Evolutionary conservation across 2,113 vertebrate genomes (phyloP).

Genomic region (Erinaceus europaeus): DNA sequence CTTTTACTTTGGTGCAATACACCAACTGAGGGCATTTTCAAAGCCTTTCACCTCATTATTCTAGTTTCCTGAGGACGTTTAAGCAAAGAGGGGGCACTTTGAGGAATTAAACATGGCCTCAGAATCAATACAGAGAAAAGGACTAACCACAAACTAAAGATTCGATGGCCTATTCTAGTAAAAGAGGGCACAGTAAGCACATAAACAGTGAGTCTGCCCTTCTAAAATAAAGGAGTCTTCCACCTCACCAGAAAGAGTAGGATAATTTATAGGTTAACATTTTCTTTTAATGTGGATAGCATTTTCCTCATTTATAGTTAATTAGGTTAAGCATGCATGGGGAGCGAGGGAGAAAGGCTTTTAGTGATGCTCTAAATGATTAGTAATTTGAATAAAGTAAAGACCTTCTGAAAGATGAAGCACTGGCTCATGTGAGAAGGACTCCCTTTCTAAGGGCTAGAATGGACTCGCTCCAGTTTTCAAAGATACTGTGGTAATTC

Average conservation of each 20-base stretch:
- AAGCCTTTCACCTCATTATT: not conserved
- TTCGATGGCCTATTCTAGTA: not conserved
- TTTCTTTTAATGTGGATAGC: slow-evolving; percentile 87
- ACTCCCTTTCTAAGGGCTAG: slow-evolving; percentile 68
- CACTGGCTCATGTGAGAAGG: slow-evolving; percentile 69
- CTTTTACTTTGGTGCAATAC: too few relatives aligned
- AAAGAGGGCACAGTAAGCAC: not conserved
- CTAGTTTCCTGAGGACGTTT: not conserved
- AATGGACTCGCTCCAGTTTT: slow-evolving; percentile 70
- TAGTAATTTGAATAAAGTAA: slow-evolving; percentile 85
- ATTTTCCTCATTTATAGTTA: slow-evolving; percentile 88
- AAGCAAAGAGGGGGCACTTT: not conserved
- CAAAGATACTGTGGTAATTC: slow-evolving; percentile 74
- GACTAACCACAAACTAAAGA: not conserved
- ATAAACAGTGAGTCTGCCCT: slow-evolving; percentile 19
- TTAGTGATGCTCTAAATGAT: slow-evolving; percentile 82
- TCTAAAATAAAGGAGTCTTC: slow-evolving; percentile 70
- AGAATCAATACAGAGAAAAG: not conserved
- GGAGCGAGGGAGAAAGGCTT: slow-evolving; percentile 83
- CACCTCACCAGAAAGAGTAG: slow-evolving; percentile 71
- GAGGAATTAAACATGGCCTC: not conserved
- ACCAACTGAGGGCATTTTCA: not conserved
- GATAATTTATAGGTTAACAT: slow-evolving; percentile 88
- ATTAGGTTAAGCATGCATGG: slow-evolving; percentile 87
- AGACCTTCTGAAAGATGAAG: slow-evolving; percentile 78